These are phyloP conservation scores for Gymnothorax reevesii DNA, from an alignment of 2,797 vertebrate genomes.

Conservation along the genomic window DNA sequence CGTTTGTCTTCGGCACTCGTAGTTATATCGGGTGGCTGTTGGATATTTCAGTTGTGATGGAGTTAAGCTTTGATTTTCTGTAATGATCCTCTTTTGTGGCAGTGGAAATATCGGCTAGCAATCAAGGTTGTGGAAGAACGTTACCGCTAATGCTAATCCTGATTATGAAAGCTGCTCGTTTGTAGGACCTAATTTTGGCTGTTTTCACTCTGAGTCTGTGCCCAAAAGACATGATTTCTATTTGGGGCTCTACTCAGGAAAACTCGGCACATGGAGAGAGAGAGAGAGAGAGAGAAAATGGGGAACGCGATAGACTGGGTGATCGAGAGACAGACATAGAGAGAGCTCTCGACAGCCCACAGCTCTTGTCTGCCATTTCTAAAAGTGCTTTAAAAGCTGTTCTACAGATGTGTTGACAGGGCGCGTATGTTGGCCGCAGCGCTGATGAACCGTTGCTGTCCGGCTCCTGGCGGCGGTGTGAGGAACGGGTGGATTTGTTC, in stretches of 20 bases:
- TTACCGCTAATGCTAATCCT: too few relatives aligned
- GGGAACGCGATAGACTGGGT: neutral
- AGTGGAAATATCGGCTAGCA: too few relatives aligned
- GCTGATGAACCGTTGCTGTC: neutral
- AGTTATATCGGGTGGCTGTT: neutral
- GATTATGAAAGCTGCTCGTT: neutral
- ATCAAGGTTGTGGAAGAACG: too few relatives aligned
- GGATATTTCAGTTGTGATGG: neutral
- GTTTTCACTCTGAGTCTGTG: neutral
- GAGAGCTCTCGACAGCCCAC: neutral
- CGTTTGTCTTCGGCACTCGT: neutral
- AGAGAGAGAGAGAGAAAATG: too few relatives aligned
- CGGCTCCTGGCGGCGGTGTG: neutral
- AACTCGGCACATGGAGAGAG: too few relatives aligned
- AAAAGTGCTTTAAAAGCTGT: conserved; percentile 8
- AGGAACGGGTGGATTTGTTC: neutral
- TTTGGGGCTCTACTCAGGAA: too few relatives aligned
- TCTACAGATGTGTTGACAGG: neutral
- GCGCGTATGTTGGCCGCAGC: neutral
- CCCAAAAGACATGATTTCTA: neutral
- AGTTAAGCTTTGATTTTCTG: neutral
- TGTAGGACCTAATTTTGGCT: neutral
- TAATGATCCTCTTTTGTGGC: neutral
- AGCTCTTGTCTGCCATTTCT: neutral
- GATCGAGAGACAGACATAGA: neutral